Base-by-base conservation (phyloP, 2,797 vertebrate species). In the Falco biarmicus region DNA sequence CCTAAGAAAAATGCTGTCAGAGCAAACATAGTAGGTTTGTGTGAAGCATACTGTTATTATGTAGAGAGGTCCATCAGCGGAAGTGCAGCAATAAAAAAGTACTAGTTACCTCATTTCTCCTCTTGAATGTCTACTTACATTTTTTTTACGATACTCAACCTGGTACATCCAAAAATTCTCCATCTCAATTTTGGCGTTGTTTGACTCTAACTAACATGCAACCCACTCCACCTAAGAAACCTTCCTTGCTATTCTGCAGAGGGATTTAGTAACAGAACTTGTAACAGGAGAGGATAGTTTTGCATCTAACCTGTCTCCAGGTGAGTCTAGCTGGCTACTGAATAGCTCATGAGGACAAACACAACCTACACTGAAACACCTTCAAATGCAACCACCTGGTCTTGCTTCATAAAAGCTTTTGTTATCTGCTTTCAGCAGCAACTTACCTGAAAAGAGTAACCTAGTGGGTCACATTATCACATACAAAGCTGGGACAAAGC, bases 91-190 rank as follows among this genome's bases (percentile, higher is more conserved):
- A 48, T 14, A 75, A 78, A 86, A 68, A 28, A 24, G 6, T 29
- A 37, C 15, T 39, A 84, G 61, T 34, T 87, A 60, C 9, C 6
- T 7, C 7, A 19, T 39, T 74, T 89, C 11, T 18, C 18, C 66
- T 48, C 61, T 61, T 32, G 8, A 81, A 32, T 51, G 83, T 39
- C 39, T 87, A 98, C 98, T 95, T 98, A 99, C 98, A 66, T 98
- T 98, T 80, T 96, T 97, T 78, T 98, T 97, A 4, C 7, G 88
- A 94, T 90, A 96, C 64, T 99, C 98, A 74, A 96, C 84, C 41
- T 98, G 98, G 95, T 98, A 98, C 87, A 98, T 98, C 98, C 98
- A 99, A 93, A 99, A 99, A 97, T 99, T 99, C 97, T 99, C 99
- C 99, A 99, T 99, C 86, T 93, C 86, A 37, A 20, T 74, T 88